Percentiles rank a stretch among this genome's conserved stretches.
Evolutionary conservation across 2,113 vertebrate genomes (phyloP).

Genomic region (Amia ocellicauda): DNA sequence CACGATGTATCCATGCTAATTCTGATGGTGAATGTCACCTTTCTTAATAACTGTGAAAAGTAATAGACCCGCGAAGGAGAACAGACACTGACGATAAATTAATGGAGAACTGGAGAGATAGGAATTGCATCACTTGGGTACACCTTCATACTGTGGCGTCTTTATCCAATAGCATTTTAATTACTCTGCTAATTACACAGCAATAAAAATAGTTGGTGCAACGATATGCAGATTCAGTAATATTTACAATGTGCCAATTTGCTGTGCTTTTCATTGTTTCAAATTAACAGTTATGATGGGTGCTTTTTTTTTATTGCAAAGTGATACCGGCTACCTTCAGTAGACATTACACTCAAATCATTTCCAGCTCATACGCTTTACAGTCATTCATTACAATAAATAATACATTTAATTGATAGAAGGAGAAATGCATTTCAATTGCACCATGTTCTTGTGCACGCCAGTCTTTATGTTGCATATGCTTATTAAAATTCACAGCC

Average conservation of each 20-base stretch:
- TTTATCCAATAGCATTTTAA: too few relatives aligned
- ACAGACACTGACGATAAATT: too few relatives aligned
- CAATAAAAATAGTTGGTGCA: too few relatives aligned
- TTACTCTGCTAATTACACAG: too few relatives aligned
- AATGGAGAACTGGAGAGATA: too few relatives aligned
- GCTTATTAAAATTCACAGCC: conserved; percentile 8
- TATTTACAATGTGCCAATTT: background rate
- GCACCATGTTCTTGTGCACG: background rate
- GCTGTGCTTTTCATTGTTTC: background rate
- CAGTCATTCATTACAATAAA: background rate
- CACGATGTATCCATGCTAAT: too few relatives aligned
- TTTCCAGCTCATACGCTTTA: background rate
- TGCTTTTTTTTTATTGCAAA: background rate
- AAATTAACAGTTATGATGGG: background rate
- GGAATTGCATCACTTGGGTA: too few relatives aligned
- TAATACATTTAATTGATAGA: background rate
- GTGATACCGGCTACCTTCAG: background rate
- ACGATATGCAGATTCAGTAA: too few relatives aligned
- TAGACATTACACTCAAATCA: background rate
- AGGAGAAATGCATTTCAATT: background rate
- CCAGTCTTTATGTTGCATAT: background rate
- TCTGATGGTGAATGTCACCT: too few relatives aligned
- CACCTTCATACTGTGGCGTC: too few relatives aligned
- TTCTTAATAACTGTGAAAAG: too few relatives aligned
- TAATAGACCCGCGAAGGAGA: too few relatives aligned